phyloP scores from a whole-genome alignment of 2,797 vertebrate genomes.

The Falco berigora region DNA sequence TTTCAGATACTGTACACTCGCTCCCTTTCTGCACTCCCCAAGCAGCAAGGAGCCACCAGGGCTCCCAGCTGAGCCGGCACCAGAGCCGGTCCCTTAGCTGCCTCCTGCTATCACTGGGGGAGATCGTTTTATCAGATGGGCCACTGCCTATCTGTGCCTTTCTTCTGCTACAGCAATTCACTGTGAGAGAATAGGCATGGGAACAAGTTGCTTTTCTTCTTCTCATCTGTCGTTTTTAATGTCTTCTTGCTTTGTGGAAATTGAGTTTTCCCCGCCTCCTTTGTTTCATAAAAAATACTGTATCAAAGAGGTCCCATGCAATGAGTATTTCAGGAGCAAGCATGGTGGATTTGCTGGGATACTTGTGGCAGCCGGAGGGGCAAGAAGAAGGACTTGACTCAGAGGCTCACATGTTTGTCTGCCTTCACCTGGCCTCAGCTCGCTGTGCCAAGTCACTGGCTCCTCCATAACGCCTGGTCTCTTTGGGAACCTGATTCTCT shows the following conservation, averaged over 20 bases:
- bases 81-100: neutral
- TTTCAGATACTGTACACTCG: neutral
- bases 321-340: neutral
- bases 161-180: neutral
- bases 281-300: neutral
- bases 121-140: neutral
- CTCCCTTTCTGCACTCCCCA: neutral
- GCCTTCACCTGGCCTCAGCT: neutral
- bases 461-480: neutral
- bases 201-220: neutral
- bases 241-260: neutral
- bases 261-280: neutral
- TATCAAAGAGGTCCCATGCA: fast-evolving
- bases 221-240: neutral
- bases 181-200: neutral
- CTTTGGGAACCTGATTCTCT: neutral
- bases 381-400: neutral
- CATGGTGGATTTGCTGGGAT: neutral
- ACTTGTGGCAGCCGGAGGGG: neutral
- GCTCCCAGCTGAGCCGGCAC: neutral
- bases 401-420: neutral
- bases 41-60: neutral
- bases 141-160: neutral
- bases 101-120: neutral
- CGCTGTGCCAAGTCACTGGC: neutral